Conservation (phyloP, 2,888 invertebrate species). For the Urechis unicinctus region DNA sequence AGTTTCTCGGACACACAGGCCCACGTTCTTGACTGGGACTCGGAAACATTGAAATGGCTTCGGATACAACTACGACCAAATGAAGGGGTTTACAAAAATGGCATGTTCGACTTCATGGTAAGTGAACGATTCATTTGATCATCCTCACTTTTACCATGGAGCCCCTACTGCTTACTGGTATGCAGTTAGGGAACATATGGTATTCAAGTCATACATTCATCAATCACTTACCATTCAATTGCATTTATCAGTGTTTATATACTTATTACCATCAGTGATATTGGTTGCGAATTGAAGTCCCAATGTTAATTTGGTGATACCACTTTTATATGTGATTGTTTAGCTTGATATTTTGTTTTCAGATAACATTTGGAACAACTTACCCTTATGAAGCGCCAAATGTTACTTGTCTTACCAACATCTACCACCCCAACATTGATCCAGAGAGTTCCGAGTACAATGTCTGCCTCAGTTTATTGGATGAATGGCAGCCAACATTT, state of each 20-base stretch:
- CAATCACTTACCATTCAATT: too few relatives aligned
- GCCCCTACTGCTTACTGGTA: too few relatives aligned
- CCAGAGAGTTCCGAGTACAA: conserved; percentile 16
- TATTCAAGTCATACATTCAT: too few relatives aligned
- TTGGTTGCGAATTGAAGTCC: neutral
- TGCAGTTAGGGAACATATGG: too few relatives aligned
- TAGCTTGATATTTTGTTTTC: too few relatives aligned
- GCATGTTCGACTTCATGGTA: conserved; percentile 29
- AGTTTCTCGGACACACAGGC: conserved; percentile 27
- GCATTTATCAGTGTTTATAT: too few relatives aligned
- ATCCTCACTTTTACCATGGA: too few relatives aligned
- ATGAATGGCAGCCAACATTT: conserved; percentile 28
- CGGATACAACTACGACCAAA: conserved; percentile 25
- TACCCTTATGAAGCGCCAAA: conserved; percentile 94
- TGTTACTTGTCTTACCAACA: conserved; percentile 89
- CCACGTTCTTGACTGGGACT: conserved; percentile 19
- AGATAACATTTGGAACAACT: conserved; percentile 19
- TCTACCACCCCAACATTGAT: conserved; percentile 89
- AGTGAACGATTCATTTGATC: too few relatives aligned
- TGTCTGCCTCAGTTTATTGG: conserved; percentile 33
- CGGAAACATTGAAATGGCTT: conserved; percentile 4
- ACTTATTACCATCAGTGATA: neutral
- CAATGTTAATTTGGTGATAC: neutral
- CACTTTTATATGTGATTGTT: neutral
- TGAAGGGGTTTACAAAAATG: conserved; percentile 29